Evolutionary conservation across 2,888 invertebrate genomes (phyloP), one percentile per base, ranked within the genome.

Genomic region (Ormyrus nitidulus): DNA sequence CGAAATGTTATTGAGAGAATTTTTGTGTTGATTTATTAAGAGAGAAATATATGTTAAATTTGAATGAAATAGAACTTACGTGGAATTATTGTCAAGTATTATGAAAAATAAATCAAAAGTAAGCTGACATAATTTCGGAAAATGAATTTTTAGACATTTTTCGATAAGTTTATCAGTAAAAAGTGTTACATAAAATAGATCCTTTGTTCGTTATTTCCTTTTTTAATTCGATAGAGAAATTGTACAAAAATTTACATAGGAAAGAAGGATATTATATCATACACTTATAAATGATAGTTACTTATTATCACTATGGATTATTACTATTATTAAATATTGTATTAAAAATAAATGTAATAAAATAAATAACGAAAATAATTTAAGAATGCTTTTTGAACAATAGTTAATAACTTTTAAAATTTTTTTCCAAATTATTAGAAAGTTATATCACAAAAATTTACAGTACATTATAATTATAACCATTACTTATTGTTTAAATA

Each of bases 171-270:
- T 70, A 77, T 70, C 34, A 56, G 44, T 66, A 51, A 78, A 75
- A 58, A 53, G 54, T 75, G 75, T 69, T 51, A 68, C 51, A 73
- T 75, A 72, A 58, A 66, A 48, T 66, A 59, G 76, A 82, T 82
- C 82, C 82, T 68, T 70, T 81, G 81, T 80, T 83, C 83, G 83
- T 87, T 86, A 83, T 83, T 84, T 84, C 81, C 75, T 82, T 86
- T 84, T 81, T 70, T 70, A 76, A 85, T 86, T 87, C 86, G 82
- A 85, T 86, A 86, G 83, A 83, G 82, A 86, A 83, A 81, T 85
- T 89, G 88, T 89, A 88, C 85, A 88, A 86, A 89, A 82, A 84
- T 87, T 87, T 86, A 85, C 85, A 87, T 87, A 85, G 82, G 79
- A 85, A 84, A 79, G 69, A 80, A 80, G 72, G 51, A 79, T 73